These are phyloP conservation scores for Leguminivora glycinivorella DNA, from an alignment of 1,140 invertebrate genomes.

Conservation along the genomic window DNA sequence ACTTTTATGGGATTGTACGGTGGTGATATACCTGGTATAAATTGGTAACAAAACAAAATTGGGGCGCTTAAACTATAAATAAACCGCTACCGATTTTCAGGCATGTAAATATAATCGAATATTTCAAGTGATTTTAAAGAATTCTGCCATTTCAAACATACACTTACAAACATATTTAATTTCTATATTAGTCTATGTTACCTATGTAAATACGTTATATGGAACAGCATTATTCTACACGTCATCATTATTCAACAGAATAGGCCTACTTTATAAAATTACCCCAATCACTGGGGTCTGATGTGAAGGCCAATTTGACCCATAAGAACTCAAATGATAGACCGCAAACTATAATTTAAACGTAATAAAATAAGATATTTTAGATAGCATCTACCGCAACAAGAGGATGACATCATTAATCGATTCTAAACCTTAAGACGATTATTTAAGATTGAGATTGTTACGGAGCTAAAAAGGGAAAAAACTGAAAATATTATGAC, in stretches of 20 bases:
- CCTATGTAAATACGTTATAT: background rate
- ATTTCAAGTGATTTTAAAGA: too few species aligned
- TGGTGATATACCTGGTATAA: background rate
- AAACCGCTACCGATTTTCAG: too few species aligned
- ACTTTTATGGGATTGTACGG: background rate
- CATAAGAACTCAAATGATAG: slow-evolving; percentile 12
- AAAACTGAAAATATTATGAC: slow-evolving; percentile 29
- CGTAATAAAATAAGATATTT: slow-evolving; percentile 22
- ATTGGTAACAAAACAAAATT: background rate
- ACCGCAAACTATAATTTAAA: slow-evolving; percentile 24
- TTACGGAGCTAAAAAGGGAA: background rate
- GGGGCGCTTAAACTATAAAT: too few species aligned
- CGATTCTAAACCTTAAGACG: background rate
- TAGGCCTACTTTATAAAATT: slow-evolving; percentile 8
- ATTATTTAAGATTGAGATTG: background rate
- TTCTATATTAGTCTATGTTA: too few species aligned
- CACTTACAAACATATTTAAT: too few species aligned
- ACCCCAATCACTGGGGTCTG: background rate
- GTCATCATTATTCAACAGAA: slow-evolving; percentile 6
- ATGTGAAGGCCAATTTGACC: slow-evolving; percentile 12
- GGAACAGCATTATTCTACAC: background rate
- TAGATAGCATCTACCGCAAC: slow-evolving; percentile 17
- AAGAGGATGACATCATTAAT: background rate
- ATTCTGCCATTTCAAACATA: too few species aligned
- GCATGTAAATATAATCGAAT: too few species aligned